Evolutionary conservation across 2,797 vertebrate genomes (phyloP).

Genomic region (Oceanodroma leucorhoa): DNA sequence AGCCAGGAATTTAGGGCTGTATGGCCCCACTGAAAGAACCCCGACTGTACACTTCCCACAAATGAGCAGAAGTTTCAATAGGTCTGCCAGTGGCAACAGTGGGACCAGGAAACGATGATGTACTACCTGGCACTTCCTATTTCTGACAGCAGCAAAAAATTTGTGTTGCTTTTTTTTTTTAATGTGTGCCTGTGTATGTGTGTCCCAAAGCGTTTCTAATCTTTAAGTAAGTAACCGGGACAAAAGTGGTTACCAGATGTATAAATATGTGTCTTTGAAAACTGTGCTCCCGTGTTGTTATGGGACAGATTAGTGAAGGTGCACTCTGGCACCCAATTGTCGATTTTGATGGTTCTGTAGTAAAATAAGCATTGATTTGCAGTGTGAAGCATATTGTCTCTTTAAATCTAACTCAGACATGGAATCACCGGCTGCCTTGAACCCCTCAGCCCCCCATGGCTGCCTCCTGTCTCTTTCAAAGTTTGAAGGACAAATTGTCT

Average conservation of each 20-base stretch:
- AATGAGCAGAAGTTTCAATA: constrained; percentile 87
- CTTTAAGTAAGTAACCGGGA: not conserved
- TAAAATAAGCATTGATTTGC: constrained; percentile 56
- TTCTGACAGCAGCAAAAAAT: not conserved
- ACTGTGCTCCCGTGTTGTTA: not conserved
- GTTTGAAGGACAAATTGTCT: not conserved
- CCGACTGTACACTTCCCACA: constrained; percentile 93
- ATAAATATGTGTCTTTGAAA: not conserved
- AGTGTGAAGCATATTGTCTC: constrained; percentile 10
- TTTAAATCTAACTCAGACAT: constrained; percentile 28
- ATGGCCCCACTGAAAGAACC: constrained; percentile 91
- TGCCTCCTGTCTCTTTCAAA: not conserved
- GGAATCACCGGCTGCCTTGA: constrained; percentile 38
- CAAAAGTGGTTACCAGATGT: not conserved
- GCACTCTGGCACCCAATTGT: not conserved
- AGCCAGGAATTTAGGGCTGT: constrained; percentile 93
- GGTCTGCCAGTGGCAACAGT: constrained; percentile 65
- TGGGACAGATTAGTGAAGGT: not conserved
- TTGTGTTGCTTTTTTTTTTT: not conserved
- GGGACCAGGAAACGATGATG: constrained; percentile 82
- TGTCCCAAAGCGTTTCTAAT: not conserved
- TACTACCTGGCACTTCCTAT: not conserved
- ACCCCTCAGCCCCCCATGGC: not conserved
- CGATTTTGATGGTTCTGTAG: constrained; percentile 5
- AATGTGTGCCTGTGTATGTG: not conserved